phyloP scores from a whole-genome alignment of 2,113 vertebrate genomes.

The Hymenochirus boettgeri region DNA sequence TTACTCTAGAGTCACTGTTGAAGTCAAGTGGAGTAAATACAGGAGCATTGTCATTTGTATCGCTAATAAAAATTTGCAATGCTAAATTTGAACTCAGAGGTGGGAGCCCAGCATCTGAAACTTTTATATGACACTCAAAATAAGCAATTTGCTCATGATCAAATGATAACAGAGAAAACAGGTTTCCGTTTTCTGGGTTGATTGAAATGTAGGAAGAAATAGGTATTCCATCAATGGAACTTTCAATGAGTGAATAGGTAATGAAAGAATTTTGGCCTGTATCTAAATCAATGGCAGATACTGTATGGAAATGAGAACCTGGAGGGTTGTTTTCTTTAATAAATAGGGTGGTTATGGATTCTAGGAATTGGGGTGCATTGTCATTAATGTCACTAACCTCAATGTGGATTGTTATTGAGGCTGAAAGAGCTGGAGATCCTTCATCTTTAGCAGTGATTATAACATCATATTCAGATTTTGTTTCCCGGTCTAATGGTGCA shows the following conservation, averaged over 20 bases:
- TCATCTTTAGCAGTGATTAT: conserved; percentile 33
- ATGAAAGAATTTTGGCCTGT: conserved; percentile 59
- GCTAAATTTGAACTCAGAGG: conserved; percentile 62
- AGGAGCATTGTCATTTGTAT: conserved; percentile 76
- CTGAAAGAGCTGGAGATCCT: conserved; percentile 53
- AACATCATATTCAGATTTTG: too few relatives aligned
- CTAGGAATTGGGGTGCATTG: conserved; percentile 57
- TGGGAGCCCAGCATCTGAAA: conserved; percentile 71
- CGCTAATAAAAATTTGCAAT: conserved; percentile 71
- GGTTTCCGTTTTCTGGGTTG: conserved; percentile 65
- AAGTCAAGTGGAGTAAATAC: conserved; percentile 42
- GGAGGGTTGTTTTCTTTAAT: conserved; percentile 55
- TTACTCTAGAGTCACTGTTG: conserved; percentile 52
- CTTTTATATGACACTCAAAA: conserved; percentile 72
- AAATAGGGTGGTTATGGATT: conserved; percentile 58
- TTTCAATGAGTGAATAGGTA: conserved; percentile 63
- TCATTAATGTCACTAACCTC: conserved; percentile 67
- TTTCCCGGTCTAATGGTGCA: conserved; percentile 65
- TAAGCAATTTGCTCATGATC: conserved; percentile 72
- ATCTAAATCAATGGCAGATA: conserved; percentile 60
- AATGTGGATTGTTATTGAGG: conserved; percentile 52
- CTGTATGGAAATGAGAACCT: conserved; percentile 55
- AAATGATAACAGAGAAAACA: conserved; percentile 69
- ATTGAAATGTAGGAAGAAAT: conserved; percentile 61
- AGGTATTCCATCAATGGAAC: conserved; percentile 49